Conservation (phyloP, 2,797 vertebrate species). For the Sebastes wilsoni region DNA sequence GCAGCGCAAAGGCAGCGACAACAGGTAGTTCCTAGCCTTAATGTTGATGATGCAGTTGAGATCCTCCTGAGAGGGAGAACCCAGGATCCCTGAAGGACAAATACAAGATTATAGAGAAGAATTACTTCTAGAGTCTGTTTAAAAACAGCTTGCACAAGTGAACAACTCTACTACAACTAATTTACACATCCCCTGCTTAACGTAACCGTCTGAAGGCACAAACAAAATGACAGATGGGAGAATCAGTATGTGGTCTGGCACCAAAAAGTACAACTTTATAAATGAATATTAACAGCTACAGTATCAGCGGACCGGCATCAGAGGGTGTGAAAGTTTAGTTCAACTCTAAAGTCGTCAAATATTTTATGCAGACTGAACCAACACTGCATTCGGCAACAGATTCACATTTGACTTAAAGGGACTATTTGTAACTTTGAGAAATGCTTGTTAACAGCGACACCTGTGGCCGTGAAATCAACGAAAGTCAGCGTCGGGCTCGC, state of each 20-base stretch:
- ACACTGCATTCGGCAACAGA: not conserved
- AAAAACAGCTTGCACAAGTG: not conserved
- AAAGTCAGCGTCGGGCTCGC: too few relatives aligned
- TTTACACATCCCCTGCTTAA: not conserved
- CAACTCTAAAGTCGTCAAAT: not conserved
- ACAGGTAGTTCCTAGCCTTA: constrained; percentile 90
- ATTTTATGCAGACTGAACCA: not conserved
- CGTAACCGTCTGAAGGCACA: not conserved
- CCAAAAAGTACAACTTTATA: not conserved
- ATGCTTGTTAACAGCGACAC: too few relatives aligned
- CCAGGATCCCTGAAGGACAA: constrained; percentile 84
- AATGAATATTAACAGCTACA: not conserved
- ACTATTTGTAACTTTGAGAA: too few relatives aligned
- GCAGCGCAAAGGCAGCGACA: constrained; percentile 88
- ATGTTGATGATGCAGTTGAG: constrained; percentile 95
- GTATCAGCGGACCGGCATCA: not conserved
- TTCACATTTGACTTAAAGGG: not conserved
- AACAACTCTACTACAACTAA: not conserved
- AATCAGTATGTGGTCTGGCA: constrained; percentile 25
- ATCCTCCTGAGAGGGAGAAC: constrained; percentile 89
- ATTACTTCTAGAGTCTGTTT: not conserved
- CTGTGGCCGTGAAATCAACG: too few relatives aligned
- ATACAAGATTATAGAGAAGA: not conserved
- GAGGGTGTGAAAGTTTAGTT: not conserved
- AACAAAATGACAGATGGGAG: constrained; percentile 15